Percentiles rank a stretch among this genome's conserved stretches.
Evolutionary conservation across 1,140 invertebrate species (phyloP).

Genomic region (Amyelois transitella): DNA sequence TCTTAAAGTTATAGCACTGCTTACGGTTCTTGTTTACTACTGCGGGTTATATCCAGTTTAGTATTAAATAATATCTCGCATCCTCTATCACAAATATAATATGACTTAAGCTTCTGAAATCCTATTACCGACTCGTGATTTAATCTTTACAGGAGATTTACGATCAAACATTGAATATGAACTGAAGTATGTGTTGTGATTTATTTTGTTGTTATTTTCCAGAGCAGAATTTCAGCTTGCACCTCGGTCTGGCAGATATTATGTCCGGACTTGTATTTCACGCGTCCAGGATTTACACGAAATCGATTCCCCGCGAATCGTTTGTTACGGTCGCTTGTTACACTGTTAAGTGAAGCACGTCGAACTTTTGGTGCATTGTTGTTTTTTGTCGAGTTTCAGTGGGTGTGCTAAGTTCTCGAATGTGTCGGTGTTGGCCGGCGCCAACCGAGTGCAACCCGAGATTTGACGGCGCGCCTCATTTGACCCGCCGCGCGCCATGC

Average conservation of each 20-base stretch:
- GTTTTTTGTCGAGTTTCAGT: conserved; percentile 42
- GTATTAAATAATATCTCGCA: not conserved
- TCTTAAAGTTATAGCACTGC: not conserved
- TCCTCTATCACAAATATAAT: too few relatives aligned
- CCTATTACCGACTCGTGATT: too few relatives aligned
- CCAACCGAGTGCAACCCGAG: conserved; percentile 59
- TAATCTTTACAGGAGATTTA: too few relatives aligned
- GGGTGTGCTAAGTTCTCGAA: conserved; percentile 51
- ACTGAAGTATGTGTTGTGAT: not conserved
- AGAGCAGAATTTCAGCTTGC: not conserved
- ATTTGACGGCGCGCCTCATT: conserved; percentile 56
- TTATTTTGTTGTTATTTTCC: not conserved
- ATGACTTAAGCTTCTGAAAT: too few relatives aligned
- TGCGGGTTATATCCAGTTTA: not conserved
- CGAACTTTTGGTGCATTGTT: conserved; percentile 51
- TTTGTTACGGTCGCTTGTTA: conserved; percentile 53
- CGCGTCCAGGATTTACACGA: conserved; percentile 7
- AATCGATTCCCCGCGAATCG: conserved; percentile 30
- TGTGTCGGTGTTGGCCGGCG: conserved; percentile 42
- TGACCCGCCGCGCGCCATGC: conserved; percentile 33
- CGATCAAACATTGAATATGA: too few relatives aligned
- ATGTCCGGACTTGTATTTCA: conserved; percentile 4
- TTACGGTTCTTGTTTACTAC: not conserved
- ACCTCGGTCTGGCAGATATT: not conserved
- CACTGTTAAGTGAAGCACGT: conserved; percentile 44